These are phyloP conservation scores for Pluvianellus socialis DNA, from an alignment of 2,113 vertebrate species.

Conservation along the genomic window DNA sequence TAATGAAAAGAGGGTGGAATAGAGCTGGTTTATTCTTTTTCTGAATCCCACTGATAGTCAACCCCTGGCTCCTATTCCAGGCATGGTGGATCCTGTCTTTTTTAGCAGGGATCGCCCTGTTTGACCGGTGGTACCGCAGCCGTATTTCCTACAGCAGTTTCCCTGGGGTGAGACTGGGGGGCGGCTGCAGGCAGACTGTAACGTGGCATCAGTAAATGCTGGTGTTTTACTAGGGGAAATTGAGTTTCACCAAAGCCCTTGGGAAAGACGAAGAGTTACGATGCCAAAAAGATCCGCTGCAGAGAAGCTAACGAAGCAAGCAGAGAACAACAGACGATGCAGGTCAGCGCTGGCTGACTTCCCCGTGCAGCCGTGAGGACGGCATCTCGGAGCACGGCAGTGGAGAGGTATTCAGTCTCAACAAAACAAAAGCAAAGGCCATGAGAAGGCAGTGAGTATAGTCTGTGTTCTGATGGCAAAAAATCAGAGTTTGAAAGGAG, in stretches of 20 bases:
- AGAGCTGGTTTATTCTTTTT: neutral
- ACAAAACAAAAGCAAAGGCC: neutral
- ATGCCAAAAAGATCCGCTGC: neutral
- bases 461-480: neutral
- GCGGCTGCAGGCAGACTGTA: neutral
- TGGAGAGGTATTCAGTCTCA: neutral
- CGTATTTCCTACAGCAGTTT: neutral
- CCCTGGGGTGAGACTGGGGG: neutral
- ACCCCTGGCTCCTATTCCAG: neutral
- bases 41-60: neutral
- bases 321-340: neutral
- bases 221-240: neutral
- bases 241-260: neutral
- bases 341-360: neutral
- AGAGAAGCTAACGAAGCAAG: neutral
- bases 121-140: neutral
- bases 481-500: neutral
- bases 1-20: accelerated
- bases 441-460: neutral
- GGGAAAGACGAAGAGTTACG: neutral
- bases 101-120: neutral
- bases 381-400: neutral
- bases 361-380: neutral
- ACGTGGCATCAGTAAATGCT: accelerated
- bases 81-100: neutral